Percentiles rank a stretch among this genome's conserved stretches.
These are phyloP conservation scores for Furcifer pardalis DNA, from an alignment of 2,797 vertebrate genomes.

Conservation along the genomic window DNA sequence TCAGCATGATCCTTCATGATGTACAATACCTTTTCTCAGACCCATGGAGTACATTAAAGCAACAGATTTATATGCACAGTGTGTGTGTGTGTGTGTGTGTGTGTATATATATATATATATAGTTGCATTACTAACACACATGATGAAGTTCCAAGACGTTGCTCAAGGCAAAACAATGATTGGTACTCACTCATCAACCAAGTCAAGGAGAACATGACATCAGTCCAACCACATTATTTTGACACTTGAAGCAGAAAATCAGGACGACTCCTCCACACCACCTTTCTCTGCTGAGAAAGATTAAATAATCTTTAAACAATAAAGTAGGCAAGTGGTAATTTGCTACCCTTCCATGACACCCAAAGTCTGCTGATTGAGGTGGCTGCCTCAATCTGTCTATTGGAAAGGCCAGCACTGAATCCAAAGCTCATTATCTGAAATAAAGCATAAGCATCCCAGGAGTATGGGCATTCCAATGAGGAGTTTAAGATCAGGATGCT, in stretches of 20 bases:
- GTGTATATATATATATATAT: no score
- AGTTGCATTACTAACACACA: no score
- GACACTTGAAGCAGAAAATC: neutral
- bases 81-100: no score
- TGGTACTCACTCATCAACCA: neutral
- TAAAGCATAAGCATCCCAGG: neutral
- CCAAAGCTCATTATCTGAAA: neutral
- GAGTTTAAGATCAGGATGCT: neutral
- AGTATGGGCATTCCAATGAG: neutral
- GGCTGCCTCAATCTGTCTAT: neutral
- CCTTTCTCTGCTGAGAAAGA: neutral
- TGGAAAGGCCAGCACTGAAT: neutral
- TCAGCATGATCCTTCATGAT: no score
- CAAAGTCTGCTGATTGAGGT: neutral
- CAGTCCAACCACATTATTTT: neutral
- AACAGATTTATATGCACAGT: no score
- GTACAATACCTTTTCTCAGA: no score
- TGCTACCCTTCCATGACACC: neutral
- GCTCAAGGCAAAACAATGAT: neutral
- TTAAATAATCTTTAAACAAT: neutral
- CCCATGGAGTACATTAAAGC: no score
- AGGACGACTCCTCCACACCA: no score
- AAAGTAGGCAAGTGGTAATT: neutral
- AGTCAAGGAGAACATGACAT: neutral
- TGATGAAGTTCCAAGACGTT: no score